Evolutionary conservation across 1,140 invertebrate genomes (phyloP), one percentile per base, ranked within the genome.

Genomic region (Drosophila pallidifrons): DNA sequence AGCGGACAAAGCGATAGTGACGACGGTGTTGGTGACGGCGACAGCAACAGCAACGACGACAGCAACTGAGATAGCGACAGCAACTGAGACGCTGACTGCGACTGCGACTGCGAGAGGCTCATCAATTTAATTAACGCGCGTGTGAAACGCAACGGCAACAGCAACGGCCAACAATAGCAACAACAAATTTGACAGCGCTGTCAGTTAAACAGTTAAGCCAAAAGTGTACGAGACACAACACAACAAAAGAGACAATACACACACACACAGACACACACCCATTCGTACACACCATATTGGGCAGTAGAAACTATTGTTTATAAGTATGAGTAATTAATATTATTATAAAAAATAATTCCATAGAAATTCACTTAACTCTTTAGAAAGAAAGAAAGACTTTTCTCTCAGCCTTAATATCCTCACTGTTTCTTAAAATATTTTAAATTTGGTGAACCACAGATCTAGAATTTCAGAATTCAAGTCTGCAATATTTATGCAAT

Each of bases 51-150:
- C 25, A 47, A 35, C 7, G 30, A 11, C 3, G 61, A 10, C 35
- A n/a, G 10, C 30, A 11, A 32, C 61, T 10, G 20, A 1, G 51
- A 13, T 13, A 2, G 10, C 15, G 15, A 41, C 51, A 4, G 11
- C 15, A 15, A 30, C 47, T 8, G 10, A 16, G n/a, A 20, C 54
- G 25, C 2, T n/a, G 4, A 59, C 30, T 11, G 16, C 38, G 15
- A 32, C 55, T 41, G 25, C 13, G 30, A n/a, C 57, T 41, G 5
- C 25, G 15, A 35, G 13, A 43, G 43, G 69, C 59, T 70, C 58
- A 63, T 70, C 67, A 73, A 67, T 68, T 74, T 74, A 74, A 74
- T 74, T 74, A 74, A 74, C 54, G 71, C 71, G 55, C 71, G 71
- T 74, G 71, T 68, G 71, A 74, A 74, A 51, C 72, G 47, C 71